Conservation (phyloP, 2,888 invertebrate species). For the Apodemia mormo region DNA sequence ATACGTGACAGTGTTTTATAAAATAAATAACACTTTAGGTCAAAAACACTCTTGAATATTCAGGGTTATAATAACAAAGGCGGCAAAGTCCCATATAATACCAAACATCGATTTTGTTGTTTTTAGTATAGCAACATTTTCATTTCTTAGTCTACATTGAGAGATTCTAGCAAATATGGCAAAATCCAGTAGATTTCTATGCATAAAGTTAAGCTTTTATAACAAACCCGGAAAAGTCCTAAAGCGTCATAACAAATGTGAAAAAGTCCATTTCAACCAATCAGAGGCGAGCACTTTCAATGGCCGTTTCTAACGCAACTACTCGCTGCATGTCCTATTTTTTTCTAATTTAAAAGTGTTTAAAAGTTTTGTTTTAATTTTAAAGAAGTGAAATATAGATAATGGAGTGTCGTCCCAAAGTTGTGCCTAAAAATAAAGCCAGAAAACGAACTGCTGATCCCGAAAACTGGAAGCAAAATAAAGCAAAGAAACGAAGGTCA, state of each 20-base stretch:
- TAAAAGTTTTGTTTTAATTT: background rate
- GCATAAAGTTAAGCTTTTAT: background rate
- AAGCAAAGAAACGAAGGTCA: background rate
- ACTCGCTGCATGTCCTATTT: background rate
- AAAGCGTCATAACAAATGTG: background rate
- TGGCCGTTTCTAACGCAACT: background rate
- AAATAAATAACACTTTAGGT: too few species aligned
- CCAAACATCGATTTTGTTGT: background rate
- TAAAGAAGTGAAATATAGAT: background rate
- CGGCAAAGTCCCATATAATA: constrained; percentile 4
- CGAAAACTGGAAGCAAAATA: constrained; percentile 8
- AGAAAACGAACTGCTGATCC: background rate
- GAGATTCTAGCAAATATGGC: background rate
- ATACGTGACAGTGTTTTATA: too few species aligned
- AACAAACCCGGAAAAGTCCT: constrained; percentile 5
- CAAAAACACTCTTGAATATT: too few species aligned
- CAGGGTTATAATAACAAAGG: constrained; percentile 7
- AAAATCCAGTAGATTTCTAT: background rate
- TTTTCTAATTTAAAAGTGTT: background rate
- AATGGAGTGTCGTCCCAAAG: constrained; percentile 2
- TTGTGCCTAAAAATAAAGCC: constrained; percentile 1
- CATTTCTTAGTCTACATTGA: background rate
- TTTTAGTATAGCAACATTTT: background rate
- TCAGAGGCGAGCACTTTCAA: background rate
- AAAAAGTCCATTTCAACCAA: background rate